phyloP scores from a whole-genome alignment of 1,140 invertebrate genomes.

The Papilio machaon region DNA sequence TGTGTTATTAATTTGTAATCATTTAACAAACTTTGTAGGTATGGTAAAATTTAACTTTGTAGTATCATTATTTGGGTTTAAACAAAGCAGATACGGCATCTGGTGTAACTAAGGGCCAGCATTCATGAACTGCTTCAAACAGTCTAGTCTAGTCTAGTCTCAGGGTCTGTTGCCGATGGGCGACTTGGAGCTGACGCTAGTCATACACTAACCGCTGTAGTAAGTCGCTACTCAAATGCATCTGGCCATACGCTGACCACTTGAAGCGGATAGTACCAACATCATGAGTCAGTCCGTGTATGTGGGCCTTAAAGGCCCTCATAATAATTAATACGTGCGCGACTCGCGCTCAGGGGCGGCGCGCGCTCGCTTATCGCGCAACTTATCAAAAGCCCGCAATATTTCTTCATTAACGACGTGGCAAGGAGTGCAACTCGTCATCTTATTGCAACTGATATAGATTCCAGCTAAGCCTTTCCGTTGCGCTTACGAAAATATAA shows the following conservation, averaged over 20 bases:
- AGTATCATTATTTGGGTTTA: not conserved
- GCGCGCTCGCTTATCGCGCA: slow-evolving; percentile 64
- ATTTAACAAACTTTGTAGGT: not conserved
- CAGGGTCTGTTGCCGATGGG: not conserved
- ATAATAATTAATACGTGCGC: slow-evolving; percentile 72
- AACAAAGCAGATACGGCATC: slow-evolving; percentile 57
- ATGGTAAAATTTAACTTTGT: not conserved
- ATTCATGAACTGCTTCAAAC: not conserved
- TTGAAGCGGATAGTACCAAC: not conserved
- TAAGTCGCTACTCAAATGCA: not conserved
- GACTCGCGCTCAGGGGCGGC: slow-evolving; percentile 56
- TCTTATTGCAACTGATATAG: slow-evolving; percentile 43
- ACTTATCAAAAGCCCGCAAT: slow-evolving; percentile 73
- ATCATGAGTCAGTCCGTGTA: not conserved
- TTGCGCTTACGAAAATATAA: slow-evolving; percentile 33
- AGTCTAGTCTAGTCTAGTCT: not conserved
- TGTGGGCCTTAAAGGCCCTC: slow-evolving; percentile 24
- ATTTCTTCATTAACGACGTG: slow-evolving; percentile 80
- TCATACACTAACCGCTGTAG: not conserved
- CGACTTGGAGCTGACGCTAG: not conserved
- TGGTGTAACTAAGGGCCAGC: slow-evolving; percentile 47
- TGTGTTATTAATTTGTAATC: not conserved
- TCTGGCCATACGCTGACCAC: not conserved
- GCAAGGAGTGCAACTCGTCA: slow-evolving; percentile 57
- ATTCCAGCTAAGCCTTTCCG: slow-evolving; percentile 32